Percentiles rank a stretch among this genome's conserved stretches.
These are phyloP conservation scores for Parnassius orleans DNA, from an alignment of 2,888 invertebrate species.

Conservation along the genomic window DNA sequence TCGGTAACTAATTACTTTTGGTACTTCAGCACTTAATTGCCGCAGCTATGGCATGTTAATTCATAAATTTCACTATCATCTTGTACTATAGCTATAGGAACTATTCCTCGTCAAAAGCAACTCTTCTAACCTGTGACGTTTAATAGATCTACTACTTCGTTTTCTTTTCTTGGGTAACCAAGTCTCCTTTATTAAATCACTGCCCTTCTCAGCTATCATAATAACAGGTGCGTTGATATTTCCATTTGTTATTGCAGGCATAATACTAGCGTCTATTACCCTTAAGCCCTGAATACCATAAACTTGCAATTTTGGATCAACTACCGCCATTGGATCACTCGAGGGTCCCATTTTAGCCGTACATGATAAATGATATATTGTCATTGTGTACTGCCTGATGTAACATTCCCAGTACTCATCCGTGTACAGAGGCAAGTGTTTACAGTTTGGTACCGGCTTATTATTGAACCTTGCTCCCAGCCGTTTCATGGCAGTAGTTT, in stretches of 20 bases:
- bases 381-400: constrained; percentile 91
- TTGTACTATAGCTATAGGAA: constrained; percentile 48
- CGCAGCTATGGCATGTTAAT: constrained; percentile 22
- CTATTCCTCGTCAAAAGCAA: constrained; percentile 41
- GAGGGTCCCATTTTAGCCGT: constrained; percentile 92
- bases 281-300: constrained; percentile 89
- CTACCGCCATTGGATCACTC: constrained; percentile 88
- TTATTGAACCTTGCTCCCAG: constrained; percentile 89
- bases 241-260: constrained; percentile 93
- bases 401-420: constrained; percentile 94
- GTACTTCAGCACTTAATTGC: constrained; percentile 30
- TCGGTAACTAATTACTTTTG: constrained; percentile 34
- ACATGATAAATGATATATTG: constrained; percentile 92
- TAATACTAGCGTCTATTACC: constrained; percentile 93
- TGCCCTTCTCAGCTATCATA: constrained; percentile 93
- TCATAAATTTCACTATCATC: constrained; percentile 46
- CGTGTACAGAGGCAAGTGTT: constrained; percentile 87
- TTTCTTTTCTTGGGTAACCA: constrained; percentile 76
- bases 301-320: constrained; percentile 88
- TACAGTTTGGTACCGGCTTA: constrained; percentile 90
- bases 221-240: constrained; percentile 93
- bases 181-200: constrained; percentile 88
- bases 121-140: constrained; percentile 46
- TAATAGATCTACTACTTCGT: constrained; percentile 48
- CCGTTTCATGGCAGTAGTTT: constrained; percentile 88